Evolutionary conservation across 2,113 vertebrate species (phyloP), one percentile per base, ranked within the genome.

Genomic region (Crotalus horridus): DNA sequence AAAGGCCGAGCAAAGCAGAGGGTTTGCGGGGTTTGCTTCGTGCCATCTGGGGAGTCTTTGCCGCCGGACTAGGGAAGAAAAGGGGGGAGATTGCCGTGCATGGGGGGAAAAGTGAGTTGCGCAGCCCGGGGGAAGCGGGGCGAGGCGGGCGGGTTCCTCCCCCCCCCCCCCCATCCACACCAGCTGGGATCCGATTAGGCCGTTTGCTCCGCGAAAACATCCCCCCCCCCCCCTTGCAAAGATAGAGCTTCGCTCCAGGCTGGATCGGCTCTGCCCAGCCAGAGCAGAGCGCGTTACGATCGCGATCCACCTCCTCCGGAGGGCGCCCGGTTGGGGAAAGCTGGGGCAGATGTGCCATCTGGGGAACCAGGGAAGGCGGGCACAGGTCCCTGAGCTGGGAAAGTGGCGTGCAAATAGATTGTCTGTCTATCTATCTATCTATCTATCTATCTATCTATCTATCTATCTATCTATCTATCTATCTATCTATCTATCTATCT

Each of bases 31-130:
- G 12, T 33, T 69, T 33, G 64, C 12, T 33, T 33, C 13, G 64
- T 33, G 64, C 29, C 5, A 10, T 2, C 69, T 0, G 69, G 69
- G 69, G 69, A 74, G 69, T 33, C n/a, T 6, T 33, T 17, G 69
- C 69, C 20, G n/a, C n/a, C 69, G n/a, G n/a, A 17, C 69, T 0
- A 6, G n/a, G 9, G 0, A 1, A 59, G 13, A 4, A 17, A n/a
- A 6, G 6, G 2, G 29, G 64, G 29, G 61, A 12, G 64, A 17
- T 39, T n/a, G 69, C 69, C 13, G 69, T 39, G n/a, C 69, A 20
- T 33, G 69, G 69, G 69, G 6, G n/a, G n/a, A 1, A 74, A 33
- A 74, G 69, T 74, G 15, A 74, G 69, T 33, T 5, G 69, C 13
- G 15, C 6, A 17, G 26, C 26, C 61, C 61, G 12, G 10, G 61